These are phyloP conservation scores for Phataginus tetradactyla DNA, from an alignment of 2,797 vertebrate species.

Conservation along the genomic window DNA sequence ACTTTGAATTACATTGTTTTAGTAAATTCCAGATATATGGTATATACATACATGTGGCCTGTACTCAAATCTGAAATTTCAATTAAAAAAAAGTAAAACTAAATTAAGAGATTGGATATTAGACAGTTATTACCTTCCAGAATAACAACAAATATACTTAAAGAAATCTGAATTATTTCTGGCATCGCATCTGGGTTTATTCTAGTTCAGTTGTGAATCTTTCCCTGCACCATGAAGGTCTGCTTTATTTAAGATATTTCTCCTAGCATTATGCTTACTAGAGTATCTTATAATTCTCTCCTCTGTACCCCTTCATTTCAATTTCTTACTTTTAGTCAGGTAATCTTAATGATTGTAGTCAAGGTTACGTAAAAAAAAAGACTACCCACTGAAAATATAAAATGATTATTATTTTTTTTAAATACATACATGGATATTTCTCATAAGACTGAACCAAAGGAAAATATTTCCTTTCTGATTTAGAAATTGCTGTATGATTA, in stretches of 20 bases:
- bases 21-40: neutral
- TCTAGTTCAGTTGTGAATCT: neutral
- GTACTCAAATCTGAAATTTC: neutral
- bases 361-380: neutral
- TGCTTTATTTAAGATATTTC: slow-evolving; percentile 15
- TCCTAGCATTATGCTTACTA: neutral
- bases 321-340: neutral
- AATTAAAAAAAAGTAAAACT: slow-evolving; percentile 4
- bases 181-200: neutral
- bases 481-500: neutral
- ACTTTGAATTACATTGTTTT: neutral
- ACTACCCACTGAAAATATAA: neutral
- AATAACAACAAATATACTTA: neutral
- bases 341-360: neutral
- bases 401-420: neutral
- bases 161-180: neutral
- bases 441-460: neutral
- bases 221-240: neutral
- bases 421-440: neutral
- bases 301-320: neutral
- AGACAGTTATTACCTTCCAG: neutral
- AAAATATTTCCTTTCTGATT: neutral
- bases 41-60: neutral
- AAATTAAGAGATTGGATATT: neutral
- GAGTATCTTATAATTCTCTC: neutral